Percentiles rank a stretch among this genome's conserved stretches.
Evolutionary conservation across 1,140 invertebrate genomes (phyloP).

Genomic region (Euura lappo): DNA sequence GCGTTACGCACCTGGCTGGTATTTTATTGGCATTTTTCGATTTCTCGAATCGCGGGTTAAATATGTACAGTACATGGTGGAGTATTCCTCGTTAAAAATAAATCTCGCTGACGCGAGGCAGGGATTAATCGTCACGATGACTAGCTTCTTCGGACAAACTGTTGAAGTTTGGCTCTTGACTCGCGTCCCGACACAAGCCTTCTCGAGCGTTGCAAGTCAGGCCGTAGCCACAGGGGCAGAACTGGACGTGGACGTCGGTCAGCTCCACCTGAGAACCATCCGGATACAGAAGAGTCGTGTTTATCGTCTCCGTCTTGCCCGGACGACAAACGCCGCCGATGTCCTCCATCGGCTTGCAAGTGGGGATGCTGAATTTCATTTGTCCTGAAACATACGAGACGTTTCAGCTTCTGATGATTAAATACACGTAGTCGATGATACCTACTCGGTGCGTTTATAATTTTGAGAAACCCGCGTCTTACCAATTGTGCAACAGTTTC

Average conservation of each 20-base stretch:
- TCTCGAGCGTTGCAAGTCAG: constrained; percentile 30
- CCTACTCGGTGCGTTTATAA: neutral
- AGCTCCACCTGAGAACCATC: constrained; percentile 29
- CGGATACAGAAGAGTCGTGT: constrained; percentile 35
- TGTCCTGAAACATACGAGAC: constrained; percentile 22
- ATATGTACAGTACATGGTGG: too few relatives aligned
- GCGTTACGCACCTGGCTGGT: too few relatives aligned
- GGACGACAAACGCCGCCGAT: constrained; percentile 36
- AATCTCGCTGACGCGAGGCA: too few relatives aligned
- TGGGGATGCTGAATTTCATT: constrained; percentile 35
- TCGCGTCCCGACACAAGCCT: constrained; percentile 22
- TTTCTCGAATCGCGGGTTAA: too few relatives aligned
- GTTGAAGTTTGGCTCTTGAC: constrained; percentile 2
- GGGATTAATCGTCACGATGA: neutral
- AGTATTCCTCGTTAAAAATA: too few relatives aligned
- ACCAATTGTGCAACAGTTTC: constrained; percentile 34
- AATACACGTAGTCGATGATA: neutral
- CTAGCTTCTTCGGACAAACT: neutral
- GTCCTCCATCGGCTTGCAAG: constrained; percentile 28
- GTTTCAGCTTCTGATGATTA: neutral
- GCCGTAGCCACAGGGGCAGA: constrained; percentile 41
- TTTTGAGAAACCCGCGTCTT: neutral
- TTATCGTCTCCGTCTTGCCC: constrained; percentile 8
- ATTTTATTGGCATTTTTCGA: too few relatives aligned
- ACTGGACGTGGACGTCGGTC: constrained; percentile 31